Evolutionary conservation across 2,888 invertebrate genomes (phyloP).

Genomic region (Drosophila eohydei): DNA sequence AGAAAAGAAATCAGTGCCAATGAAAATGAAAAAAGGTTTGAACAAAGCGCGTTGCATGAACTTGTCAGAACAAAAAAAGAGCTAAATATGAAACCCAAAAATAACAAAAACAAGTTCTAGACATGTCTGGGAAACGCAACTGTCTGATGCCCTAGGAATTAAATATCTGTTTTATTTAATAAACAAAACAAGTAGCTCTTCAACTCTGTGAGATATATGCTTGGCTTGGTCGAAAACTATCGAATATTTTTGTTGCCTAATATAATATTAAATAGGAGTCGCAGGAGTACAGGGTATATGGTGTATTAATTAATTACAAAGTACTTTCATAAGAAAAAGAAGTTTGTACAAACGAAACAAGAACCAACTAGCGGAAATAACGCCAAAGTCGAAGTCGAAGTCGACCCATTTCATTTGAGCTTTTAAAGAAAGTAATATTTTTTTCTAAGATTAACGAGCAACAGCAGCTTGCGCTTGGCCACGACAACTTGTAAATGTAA

Average conservation of each 20-base stretch:
- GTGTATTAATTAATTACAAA: background rate
- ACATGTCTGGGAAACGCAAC: background rate
- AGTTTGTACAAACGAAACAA: constrained; percentile 18
- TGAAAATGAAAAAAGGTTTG: constrained; percentile 73
- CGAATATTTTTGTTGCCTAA: too few species aligned
- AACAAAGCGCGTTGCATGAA: constrained; percentile 42
- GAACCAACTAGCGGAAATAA: constrained; percentile 48
- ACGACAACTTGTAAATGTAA: constrained; percentile 47
- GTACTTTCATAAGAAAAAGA: constrained; percentile 11
- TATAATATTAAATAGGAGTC: too few species aligned
- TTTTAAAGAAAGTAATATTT: constrained; percentile 69
- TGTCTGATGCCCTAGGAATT: background rate
- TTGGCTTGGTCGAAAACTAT: too few species aligned
- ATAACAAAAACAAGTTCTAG: constrained; percentile 9
- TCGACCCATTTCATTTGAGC: constrained; percentile 70
- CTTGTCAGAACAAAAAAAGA: constrained; percentile 55
- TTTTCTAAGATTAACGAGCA: constrained; percentile 36
- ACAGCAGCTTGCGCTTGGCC: constrained; percentile 43
- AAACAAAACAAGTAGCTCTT: too few species aligned
- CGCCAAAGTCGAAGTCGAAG: constrained; percentile 55
- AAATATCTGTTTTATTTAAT: too few species aligned
- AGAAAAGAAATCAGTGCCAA: constrained; percentile 73
- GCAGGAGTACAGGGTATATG: background rate
- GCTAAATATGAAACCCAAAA: constrained; percentile 20
- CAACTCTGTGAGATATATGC: too few species aligned